Base-by-base conservation (phyloP, 2,113 vertebrate species). In the Callaeas wilsoni region DNA sequence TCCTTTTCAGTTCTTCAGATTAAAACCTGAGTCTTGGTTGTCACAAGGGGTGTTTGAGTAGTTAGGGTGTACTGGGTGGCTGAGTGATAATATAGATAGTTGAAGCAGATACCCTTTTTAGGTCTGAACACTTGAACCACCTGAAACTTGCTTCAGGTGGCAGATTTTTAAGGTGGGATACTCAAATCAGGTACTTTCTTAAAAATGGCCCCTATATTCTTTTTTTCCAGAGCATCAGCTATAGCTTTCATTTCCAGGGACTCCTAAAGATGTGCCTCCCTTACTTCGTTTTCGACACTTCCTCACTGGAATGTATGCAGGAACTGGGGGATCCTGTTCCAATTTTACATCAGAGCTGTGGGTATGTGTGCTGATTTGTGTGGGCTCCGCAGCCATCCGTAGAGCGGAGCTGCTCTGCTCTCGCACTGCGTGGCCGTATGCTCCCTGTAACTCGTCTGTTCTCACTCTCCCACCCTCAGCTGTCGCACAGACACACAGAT, bases 381-480 rank as follows among this genome's bases (percentile, higher is more conserved):
- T 79, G 77, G 86, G 74, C 57, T 76, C 41, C 0, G 0, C 77
- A 87, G 81, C 56, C 84, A 42, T 17, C 59, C 2, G 0, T 6
- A 18, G 47, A 78, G 62, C 20, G 18, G 59, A 63, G 27, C 49
- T 82, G 57, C 87, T 82, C 84, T 78, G 52, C 71, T 90, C 73
- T 42, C 56, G 86, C 76, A 10, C 68, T 52, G 83, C 64, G 56
- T 89, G 83, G 33, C 76, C 0, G 15, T 68, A 37, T 59, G 71
- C 68, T 93, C 84, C 86, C 47, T 78, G 50, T 33, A 70, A 47
- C 67, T 92, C 6, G 0, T 84, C 52, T 88, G 39, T 84, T 93
- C 68, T 81, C 90, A 39, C 55, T 80, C 88, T 84, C 44, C 69
- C 82, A 84, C 56, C 56, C 56, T 53, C 73, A 59, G 73, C 86